phyloP scores from a whole-genome alignment of 1,140 invertebrate genomes.

The Lepidurus couesii region DNA sequence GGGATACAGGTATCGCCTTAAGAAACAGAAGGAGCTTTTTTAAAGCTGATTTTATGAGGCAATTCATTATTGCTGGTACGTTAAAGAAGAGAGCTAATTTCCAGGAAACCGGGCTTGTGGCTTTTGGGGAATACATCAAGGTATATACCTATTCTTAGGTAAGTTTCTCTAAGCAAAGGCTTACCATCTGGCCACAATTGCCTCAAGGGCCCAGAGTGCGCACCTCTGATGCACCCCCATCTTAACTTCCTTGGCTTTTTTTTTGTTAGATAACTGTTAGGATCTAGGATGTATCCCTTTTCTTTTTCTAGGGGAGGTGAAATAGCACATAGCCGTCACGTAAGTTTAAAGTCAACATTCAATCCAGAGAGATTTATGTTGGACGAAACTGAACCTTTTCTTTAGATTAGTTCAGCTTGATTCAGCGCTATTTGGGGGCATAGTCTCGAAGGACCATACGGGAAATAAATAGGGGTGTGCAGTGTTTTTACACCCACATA shows the following conservation, averaged over 20 bases:
- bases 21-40: no score
- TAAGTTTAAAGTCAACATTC: slow-evolving; percentile 6
- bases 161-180: not conserved
- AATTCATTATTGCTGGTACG: no score
- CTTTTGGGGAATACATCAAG: no score
- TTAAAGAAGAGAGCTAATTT: no score
- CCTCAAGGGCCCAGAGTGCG: not conserved
- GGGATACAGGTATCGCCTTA: no score
- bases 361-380: not conserved
- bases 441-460: no score
- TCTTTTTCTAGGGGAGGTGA: not conserved
- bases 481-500: no score
- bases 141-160: not conserved
- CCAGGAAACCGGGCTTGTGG: no score
- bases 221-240: not conserved
- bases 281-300: not conserved
- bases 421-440: not conserved
- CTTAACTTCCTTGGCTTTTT: not conserved
- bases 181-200: not conserved
- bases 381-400: not conserved
- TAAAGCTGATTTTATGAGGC: no score
- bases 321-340: not conserved
- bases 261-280: not conserved
- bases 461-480: no score
- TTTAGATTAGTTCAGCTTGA: not conserved